These are phyloP conservation scores for Gryllus bimaculatus DNA, from an alignment of 1,140 invertebrate species.

Conservation along the genomic window DNA sequence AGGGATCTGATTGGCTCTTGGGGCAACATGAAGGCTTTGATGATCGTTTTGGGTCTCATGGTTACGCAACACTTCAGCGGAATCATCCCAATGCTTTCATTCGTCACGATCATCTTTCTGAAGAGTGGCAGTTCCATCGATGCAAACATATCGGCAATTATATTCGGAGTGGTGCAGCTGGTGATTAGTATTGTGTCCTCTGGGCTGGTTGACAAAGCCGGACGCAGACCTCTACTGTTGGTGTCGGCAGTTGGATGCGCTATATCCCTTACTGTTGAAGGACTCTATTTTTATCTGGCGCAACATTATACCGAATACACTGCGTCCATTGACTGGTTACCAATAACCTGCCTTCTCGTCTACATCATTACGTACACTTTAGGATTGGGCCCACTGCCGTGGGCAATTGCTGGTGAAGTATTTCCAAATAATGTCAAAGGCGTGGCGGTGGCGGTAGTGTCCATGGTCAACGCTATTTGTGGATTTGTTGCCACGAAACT, in stretches of 20 bases:
- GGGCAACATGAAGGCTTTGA: constrained; percentile 37
- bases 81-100: constrained; percentile 56
- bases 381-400: constrained; percentile 48
- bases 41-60: constrained; percentile 42
- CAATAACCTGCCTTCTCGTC: constrained; percentile 44
- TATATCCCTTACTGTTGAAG: constrained; percentile 25
- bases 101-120: constrained; percentile 42
- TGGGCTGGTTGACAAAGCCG: constrained; percentile 30
- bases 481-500: constrained; percentile 45
- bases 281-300: constrained; percentile 38
- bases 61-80: constrained; percentile 59
- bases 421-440: constrained; percentile 53
- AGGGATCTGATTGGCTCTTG: constrained; percentile 35
- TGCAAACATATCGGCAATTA: constrained; percentile 35
- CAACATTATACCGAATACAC: constrained; percentile 34
- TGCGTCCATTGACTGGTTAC: constrained; percentile 36
- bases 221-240: constrained; percentile 37
- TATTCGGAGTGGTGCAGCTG: constrained; percentile 31
- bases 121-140: constrained; percentile 40
- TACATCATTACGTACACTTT: constrained; percentile 47
- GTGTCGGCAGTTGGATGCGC: constrained; percentile 27
- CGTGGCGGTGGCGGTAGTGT: constrained; percentile 39
- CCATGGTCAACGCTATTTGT: constrained; percentile 35
- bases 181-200: constrained; percentile 26
- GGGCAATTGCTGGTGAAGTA: constrained; percentile 50